These are phyloP conservation scores for Tenthredo mesomela DNA, from an alignment of 2,888 invertebrate genomes.

Conservation along the genomic window DNA sequence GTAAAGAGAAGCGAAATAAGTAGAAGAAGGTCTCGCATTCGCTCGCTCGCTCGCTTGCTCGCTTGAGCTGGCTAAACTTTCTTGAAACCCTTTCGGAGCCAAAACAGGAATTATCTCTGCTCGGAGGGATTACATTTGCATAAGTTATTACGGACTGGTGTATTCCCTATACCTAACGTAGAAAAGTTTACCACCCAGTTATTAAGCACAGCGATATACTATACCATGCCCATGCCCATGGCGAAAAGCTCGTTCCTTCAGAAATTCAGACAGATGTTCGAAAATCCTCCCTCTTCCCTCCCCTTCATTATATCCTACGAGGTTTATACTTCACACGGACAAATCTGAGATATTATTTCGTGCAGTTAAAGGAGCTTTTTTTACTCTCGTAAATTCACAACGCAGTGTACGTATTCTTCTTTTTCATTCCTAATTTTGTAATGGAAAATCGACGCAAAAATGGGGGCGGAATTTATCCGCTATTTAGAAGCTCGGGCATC, in stretches of 20 bases:
- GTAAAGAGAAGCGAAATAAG: neutral
- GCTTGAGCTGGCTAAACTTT: conserved; percentile 36
- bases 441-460: neutral
- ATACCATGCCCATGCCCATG: neutral
- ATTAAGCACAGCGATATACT: neutral
- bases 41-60: neutral
- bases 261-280: neutral
- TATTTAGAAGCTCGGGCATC: no score
- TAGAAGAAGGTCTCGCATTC: neutral
- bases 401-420: no score
- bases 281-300: neutral
- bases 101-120: conserved; percentile 50
- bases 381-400: no score
- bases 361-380: no score
- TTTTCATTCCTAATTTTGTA: neutral
- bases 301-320: neutral
- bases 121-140: conserved; percentile 49
- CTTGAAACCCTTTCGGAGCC: conserved; percentile 44
- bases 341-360: neutral
- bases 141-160: conserved; percentile 42
- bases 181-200: neutral
- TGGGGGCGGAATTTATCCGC: neutral
- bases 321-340: neutral
- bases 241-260: neutral
- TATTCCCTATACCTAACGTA: neutral